phyloP scores from a whole-genome alignment of 2,888 invertebrate genomes.

The Timandra comae region DNA sequence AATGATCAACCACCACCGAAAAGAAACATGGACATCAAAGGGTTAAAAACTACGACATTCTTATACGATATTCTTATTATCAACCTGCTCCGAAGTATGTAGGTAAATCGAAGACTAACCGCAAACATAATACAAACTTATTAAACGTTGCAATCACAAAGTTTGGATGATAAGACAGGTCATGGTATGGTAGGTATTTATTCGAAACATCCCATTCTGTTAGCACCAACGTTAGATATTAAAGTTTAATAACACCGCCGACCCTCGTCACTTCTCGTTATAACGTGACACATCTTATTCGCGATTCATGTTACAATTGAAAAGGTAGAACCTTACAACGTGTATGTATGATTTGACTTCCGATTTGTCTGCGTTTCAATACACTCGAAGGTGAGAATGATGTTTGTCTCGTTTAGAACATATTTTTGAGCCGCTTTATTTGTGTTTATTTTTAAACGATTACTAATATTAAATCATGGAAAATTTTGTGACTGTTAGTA shows the following conservation, averaged over 20 bases:
- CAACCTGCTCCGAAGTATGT: too few relatives aligned
- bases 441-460: too few relatives aligned
- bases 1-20: too few relatives aligned
- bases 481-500: too few relatives aligned
- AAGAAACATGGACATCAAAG: too few relatives aligned
- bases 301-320: slow-evolving; percentile 24
- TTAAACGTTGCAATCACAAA: slow-evolving; percentile 14
- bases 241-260: slow-evolving; percentile 45
- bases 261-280: slow-evolving; percentile 53
- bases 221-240: slow-evolving; percentile 32
- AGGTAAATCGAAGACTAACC: too few relatives aligned
- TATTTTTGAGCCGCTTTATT: too few relatives aligned
- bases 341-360: slow-evolving; percentile 23
- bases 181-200: slow-evolving; percentile 10
- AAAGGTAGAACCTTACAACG: slow-evolving; percentile 24
- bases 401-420: too few relatives aligned
- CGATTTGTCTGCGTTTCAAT: slow-evolving; percentile 23
- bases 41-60: too few relatives aligned
- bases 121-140: slow-evolving; percentile 1
- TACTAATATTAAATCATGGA: too few relatives aligned
- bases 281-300: slow-evolving; percentile 36
- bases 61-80: too few relatives aligned
- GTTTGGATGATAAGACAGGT: slow-evolving; percentile 9
- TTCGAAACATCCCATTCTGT: slow-evolving; percentile 17
- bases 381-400: too few relatives aligned